A percentile compares a stretch with the other conserved stretches of the same genome.
Conservation (phyloP, 2,113 vertebrate species). For the Erythrocebus patas region DNA sequence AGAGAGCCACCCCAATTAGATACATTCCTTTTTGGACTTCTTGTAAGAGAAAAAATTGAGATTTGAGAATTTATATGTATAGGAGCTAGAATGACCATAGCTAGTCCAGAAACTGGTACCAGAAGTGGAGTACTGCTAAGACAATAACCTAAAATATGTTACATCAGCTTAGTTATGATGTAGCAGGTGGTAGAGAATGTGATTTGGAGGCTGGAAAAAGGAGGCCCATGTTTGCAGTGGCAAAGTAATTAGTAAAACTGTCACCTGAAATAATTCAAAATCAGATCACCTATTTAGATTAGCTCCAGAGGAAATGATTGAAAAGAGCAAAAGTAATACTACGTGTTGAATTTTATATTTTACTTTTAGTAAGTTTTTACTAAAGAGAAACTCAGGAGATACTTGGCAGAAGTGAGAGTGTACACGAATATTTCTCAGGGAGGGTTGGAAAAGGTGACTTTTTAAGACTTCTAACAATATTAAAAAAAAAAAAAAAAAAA, state of each 20-base stretch:
- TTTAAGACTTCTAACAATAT: not conserved
- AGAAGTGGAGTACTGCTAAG: not conserved
- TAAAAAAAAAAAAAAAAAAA: not conserved
- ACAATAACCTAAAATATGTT: not conserved
- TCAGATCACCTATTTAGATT: not conserved
- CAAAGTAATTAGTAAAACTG: not conserved
- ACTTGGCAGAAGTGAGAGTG: not conserved
- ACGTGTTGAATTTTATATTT: constrained; percentile 15
- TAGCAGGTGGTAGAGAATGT: not conserved
- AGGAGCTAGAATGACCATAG: not conserved
- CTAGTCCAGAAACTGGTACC: not conserved
- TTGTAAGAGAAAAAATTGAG: not conserved
- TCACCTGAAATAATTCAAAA: not conserved
- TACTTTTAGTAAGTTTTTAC: not conserved
- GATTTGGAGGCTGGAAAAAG: not conserved
- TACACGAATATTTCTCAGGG: not conserved
- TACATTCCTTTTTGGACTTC: not conserved
- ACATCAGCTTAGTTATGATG: not conserved
- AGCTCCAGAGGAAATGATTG: not conserved
- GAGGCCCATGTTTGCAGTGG: not conserved
- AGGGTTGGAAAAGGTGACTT: not conserved
- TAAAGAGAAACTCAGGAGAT: not conserved
- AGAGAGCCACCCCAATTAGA: not conserved
- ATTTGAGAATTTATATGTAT: constrained; percentile 23
- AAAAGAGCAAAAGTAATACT: constrained; percentile 30